Base-by-base conservation (phyloP, 2,113 vertebrate species). In the Nothoprocta perdicaria region DNA sequence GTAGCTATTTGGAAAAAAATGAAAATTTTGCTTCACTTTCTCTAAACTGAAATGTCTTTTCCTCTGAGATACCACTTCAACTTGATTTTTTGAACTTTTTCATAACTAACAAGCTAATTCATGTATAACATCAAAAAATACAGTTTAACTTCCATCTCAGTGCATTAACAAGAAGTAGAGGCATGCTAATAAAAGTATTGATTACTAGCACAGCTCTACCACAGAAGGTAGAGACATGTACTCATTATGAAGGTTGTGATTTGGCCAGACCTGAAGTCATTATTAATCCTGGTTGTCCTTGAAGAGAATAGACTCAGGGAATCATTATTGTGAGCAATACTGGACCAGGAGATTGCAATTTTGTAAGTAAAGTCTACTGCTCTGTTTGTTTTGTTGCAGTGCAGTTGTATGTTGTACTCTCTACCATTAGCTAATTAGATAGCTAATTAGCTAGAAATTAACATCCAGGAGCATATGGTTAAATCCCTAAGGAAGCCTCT, bases 401-500 rank as follows among this genome's bases (percentile, higher is more conserved):
- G 13, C 18, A 74, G 18, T 21, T 40, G 26, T 63, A 69, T 48
- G 15, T 17, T 40, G 19, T 68, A 78, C 53, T 77, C 79, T 80
- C 29, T 52, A 43, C n/a, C 53, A 17, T 45, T 63, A 65, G 22
- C 57, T 75, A 90, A 58, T 80, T 67, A 73, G 69, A 63, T 11
- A 18, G 6, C 53, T 84, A 57, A 76, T 77, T 83, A 92, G 22
- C 43, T 90, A 81, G 84, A 80, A 87, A 78, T 18, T 33, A 81
- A 33, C 43, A 65, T 68, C 55, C 52, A 73, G 71, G 43, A 92
- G 33, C 87, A 84, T 78, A 81, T 78, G 66, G 53, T 72, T 94
- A 84, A 92, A 88, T 74, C 80, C 29, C 55, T 68, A 73, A 78
- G 73, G 80, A 63, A 48, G 53, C 72, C 16, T 77, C 38, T 81